phyloP scores from a whole-genome alignment of 92 coral and sea anemone genomes.

The Heliopora coerulea region DNA sequence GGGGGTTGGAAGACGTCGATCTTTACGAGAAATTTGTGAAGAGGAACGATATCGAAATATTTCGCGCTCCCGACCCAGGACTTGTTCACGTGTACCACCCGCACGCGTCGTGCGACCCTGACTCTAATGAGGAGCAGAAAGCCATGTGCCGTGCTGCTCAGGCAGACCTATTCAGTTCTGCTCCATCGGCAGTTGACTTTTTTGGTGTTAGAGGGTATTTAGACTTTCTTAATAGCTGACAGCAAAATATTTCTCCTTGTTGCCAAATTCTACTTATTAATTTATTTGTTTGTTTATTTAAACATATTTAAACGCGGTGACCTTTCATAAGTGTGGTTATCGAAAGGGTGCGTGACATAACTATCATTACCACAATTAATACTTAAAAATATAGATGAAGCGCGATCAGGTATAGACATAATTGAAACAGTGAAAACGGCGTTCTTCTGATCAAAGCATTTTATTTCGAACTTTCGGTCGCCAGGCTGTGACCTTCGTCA shows the following conservation, averaged over 20 bases:
- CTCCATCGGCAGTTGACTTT: constrained; percentile 33
- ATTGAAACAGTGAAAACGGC: too few relatives aligned
- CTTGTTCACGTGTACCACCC: constrained; percentile 43
- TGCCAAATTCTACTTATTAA: too few relatives aligned
- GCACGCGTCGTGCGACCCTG: constrained; percentile 34
- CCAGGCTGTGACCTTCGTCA: too few relatives aligned
- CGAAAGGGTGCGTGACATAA: too few relatives aligned
- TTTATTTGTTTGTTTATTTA: too few relatives aligned
- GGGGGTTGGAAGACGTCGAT: constrained; percentile 37
- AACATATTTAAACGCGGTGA: too few relatives aligned
- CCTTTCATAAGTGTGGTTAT: too few relatives aligned
- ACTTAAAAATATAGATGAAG: too few relatives aligned
- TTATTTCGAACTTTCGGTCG: too few relatives aligned
- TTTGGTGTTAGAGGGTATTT: constrained; percentile 9
- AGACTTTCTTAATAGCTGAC: constrained; percentile 1
- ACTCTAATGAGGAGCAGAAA: constrained; percentile 26
- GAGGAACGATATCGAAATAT: constrained; percentile 28
- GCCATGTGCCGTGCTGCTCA: constrained; percentile 40
- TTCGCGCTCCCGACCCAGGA: constrained; percentile 45
- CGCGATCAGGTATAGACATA: too few relatives aligned
- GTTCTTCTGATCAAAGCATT: too few relatives aligned
- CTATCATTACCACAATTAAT: too few relatives aligned
- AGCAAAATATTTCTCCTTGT: not conserved
- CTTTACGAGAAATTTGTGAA: constrained; percentile 32
- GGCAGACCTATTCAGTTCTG: constrained; percentile 23